phyloP scores from a whole-genome alignment of 2,113 vertebrate genomes.

The Acanthochromis polyacanthus region DNA sequence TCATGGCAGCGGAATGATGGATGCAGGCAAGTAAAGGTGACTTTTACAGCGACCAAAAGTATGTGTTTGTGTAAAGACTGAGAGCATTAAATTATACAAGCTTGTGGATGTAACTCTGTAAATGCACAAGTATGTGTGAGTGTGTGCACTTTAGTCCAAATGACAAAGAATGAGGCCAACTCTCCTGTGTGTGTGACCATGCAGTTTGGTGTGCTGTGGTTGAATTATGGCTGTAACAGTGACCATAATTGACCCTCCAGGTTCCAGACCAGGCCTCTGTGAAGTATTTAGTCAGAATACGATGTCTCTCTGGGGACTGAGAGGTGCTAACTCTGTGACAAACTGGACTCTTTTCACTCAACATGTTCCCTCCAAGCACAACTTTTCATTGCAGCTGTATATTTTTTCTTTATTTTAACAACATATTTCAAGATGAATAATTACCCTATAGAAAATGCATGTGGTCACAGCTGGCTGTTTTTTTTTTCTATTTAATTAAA shows the following conservation, averaged over 20 bases:
- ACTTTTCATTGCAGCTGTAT: slow-evolving; percentile 57
- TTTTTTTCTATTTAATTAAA: slow-evolving; percentile 29
- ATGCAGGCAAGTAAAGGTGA: slow-evolving; percentile 29
- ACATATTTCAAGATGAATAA: slow-evolving; percentile 33
- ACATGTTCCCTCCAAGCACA: slow-evolving; percentile 23
- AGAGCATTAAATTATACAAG: too few relatives aligned
- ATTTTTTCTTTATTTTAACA: slow-evolving; percentile 49
- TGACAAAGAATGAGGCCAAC: background rate
- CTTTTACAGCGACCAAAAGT: background rate
- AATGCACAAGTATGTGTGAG: slow-evolving; percentile 2
- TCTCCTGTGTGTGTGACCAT: background rate
- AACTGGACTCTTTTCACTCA: slow-evolving; percentile 61
- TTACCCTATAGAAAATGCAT: slow-evolving; percentile 11
- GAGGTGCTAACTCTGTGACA: slow-evolving; percentile 63
- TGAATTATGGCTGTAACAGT: slow-evolving; percentile 35
- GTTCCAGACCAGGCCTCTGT: slow-evolving; percentile 42
- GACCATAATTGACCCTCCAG: slow-evolving; percentile 43
- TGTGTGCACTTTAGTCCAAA: slow-evolving; percentile 12
- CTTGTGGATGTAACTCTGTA: background rate
- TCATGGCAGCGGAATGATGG: slow-evolving; percentile 50
- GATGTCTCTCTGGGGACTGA: slow-evolving; percentile 53
- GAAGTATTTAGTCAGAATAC: slow-evolving; percentile 28
- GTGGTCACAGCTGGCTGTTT: slow-evolving; percentile 9
- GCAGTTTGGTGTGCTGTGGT: background rate
- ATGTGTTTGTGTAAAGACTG: background rate